Evolutionary conservation across 2,797 vertebrate genomes (phyloP).

Genomic region (Paedocypris micromegethes): DNA sequence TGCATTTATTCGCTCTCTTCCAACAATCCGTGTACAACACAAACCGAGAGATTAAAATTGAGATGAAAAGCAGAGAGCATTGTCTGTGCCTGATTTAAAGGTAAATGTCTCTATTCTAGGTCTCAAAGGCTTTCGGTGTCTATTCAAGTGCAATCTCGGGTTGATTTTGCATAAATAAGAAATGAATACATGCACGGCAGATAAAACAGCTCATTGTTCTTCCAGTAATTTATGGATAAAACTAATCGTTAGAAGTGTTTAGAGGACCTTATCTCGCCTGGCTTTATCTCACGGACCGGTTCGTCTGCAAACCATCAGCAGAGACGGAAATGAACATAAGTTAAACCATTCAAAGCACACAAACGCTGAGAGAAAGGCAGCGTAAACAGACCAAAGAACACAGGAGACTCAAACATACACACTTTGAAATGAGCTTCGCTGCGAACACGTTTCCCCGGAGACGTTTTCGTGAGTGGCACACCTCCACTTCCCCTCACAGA

Average conservation of each 20-base stretch:
- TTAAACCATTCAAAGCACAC: not conserved
- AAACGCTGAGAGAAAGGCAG: not conserved
- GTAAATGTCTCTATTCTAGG: conserved; percentile 17
- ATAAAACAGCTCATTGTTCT: conserved; percentile 24
- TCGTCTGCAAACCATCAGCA: conserved; percentile 7
- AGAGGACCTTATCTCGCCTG: conserved; percentile 2
- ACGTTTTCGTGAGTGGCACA: conserved; percentile 31
- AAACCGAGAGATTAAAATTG: not conserved
- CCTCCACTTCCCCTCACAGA: conserved; percentile 31
- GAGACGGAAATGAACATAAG: not conserved
- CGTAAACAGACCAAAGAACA: conserved; percentile 19
- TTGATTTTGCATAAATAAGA: conserved; percentile 17
- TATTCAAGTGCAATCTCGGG: conserved; percentile 12
- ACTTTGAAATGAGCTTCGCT: conserved; percentile 36
- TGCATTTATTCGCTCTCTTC: not conserved
- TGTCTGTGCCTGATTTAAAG: conserved; percentile 10
- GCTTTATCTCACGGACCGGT: conserved; percentile 7
- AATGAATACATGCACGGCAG: conserved; percentile 24
- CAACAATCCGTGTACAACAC: conserved; percentile 1
- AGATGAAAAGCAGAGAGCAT: not conserved
- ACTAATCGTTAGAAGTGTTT: conserved; percentile 13
- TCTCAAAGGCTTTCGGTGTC: conserved; percentile 31
- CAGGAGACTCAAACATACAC: conserved; percentile 20
- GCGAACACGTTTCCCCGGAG: conserved; percentile 33
- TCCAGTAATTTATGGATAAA: conserved; percentile 17